A percentile compares a stretch with the other conserved stretches of the same genome.
phyloP scores from a whole-genome alignment of 2,888 invertebrate species.

The Buathra laborator region DNA sequence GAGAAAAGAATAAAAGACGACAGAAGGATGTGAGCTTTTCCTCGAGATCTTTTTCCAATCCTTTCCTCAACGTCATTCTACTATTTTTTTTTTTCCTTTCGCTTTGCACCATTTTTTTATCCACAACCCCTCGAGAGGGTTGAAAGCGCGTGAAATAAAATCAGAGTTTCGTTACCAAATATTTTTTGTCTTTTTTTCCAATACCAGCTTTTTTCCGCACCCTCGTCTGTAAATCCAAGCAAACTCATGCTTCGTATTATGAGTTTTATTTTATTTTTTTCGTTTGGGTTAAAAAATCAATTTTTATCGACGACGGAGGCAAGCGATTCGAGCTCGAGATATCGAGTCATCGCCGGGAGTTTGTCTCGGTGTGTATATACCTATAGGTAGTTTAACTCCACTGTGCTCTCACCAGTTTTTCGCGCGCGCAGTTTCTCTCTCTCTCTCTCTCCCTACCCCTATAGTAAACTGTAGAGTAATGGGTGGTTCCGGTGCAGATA shows the following conservation, averaged over 20 bases:
- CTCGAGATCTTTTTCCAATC: conserved; percentile 27
- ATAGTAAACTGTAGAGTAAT: conserved; percentile 33
- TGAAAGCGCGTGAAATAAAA: conserved; percentile 44
- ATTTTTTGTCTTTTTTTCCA: neutral
- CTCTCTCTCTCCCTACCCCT: neutral
- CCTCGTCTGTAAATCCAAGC: conserved; percentile 15
- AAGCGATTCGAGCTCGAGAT: conserved; percentile 45
- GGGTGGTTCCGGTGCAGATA: conserved; percentile 16
- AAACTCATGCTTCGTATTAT: conserved; percentile 18
- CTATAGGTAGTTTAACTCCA: neutral
- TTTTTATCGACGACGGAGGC: conserved; percentile 58
- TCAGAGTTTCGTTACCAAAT: conserved; percentile 42
- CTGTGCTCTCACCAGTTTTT: neutral
- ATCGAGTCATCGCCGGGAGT: conserved; percentile 38
- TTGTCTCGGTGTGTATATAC: neutral
- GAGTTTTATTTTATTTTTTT: conserved; percentile 8
- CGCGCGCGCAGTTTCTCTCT: neutral
- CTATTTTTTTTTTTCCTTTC: conserved; percentile 8
- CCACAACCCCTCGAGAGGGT: too few species aligned
- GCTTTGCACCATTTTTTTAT: conserved; percentile 7
- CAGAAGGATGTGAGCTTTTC: conserved; percentile 5
- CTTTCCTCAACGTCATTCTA: conserved; percentile 35
- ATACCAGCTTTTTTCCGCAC: neutral
- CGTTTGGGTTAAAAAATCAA: conserved; percentile 53
- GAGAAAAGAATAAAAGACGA: conserved; percentile 22